phyloP scores from a whole-genome alignment of 1,140 invertebrate species.

The Zophobas atratus region DNA sequence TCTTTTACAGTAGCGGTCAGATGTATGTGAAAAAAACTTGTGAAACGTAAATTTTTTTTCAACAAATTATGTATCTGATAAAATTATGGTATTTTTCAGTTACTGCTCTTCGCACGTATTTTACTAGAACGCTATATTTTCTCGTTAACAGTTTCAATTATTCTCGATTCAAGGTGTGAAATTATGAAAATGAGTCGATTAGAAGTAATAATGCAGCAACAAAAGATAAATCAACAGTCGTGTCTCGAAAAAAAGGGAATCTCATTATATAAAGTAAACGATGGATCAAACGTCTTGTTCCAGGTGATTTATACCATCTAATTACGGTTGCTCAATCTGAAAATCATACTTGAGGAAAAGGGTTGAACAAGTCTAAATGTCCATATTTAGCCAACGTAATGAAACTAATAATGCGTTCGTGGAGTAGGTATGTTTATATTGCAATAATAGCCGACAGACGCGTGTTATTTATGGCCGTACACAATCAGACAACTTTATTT shows the following conservation, averaged over 20 bases:
- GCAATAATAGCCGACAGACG: conserved; percentile 38
- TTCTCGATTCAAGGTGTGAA: conserved; percentile 28
- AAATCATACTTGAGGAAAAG: conserved; percentile 2
- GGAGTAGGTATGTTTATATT: conserved; percentile 4
- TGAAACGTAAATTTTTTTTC: no score
- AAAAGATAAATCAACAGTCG: conserved; percentile 20
- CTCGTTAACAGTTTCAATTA: conserved; percentile 23
- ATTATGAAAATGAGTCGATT: conserved; percentile 19
- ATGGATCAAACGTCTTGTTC: conserved; percentile 13
- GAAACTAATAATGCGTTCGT: conserved; percentile 28
- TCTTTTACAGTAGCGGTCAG: no score
- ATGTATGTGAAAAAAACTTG: no score
- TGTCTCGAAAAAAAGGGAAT: background rate
- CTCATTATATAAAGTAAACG: conserved; percentile 14
- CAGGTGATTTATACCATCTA: background rate
- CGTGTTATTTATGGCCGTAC: conserved; percentile 27
- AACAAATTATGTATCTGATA: no score
- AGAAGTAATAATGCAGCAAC: background rate
- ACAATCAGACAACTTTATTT: conserved; percentile 35
- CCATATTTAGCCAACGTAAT: conserved; percentile 35
- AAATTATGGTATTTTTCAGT: no score
- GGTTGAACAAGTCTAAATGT: conserved; percentile 25
- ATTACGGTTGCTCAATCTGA: conserved; percentile 11
- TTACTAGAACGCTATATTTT: conserved; percentile 6
- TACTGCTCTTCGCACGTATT: background rate